Evolutionary conservation across 2,113 vertebrate species (phyloP).

Genomic region (Ammospiza nelsoni): DNA sequence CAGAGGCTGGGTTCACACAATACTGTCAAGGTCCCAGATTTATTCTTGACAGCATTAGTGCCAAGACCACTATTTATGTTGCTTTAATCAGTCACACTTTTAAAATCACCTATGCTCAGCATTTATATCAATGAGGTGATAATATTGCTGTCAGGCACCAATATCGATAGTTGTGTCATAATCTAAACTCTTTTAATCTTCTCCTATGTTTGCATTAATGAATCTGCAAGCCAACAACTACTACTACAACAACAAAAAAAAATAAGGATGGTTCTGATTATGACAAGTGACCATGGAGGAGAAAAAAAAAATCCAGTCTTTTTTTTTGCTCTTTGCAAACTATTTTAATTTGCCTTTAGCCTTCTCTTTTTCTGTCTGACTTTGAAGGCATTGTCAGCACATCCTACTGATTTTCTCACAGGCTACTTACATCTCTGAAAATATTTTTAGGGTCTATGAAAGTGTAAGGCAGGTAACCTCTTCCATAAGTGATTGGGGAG

Average conservation of each 20-base stretch:
- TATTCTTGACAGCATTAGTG: constrained; percentile 60
- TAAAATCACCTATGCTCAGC: constrained; percentile 32
- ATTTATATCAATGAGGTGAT: constrained; percentile 20
- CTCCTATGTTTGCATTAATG: constrained; percentile 49
- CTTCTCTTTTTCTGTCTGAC: neutral
- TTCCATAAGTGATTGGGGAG: constrained; percentile 13
- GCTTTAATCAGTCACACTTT: constrained; percentile 1
- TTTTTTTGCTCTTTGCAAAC: neutral
- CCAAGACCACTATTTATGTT: constrained; percentile 62
- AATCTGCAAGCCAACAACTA: constrained; percentile 15
- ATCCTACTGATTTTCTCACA: constrained; percentile 39
- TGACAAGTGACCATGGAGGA: neutral
- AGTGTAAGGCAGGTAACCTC: constrained; percentile 40
- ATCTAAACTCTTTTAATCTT: constrained; percentile 16
- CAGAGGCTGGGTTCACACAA: constrained; percentile 18
- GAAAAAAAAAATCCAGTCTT: neutral
- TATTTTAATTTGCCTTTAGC: constrained; percentile 18
- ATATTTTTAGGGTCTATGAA: constrained; percentile 60
- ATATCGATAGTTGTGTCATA: constrained; percentile 46
- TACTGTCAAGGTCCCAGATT: constrained; percentile 57
- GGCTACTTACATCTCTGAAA: constrained; percentile 50
- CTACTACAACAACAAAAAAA: neutral
- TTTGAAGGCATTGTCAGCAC: constrained; percentile 26
- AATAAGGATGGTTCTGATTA: neutral
- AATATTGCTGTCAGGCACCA: constrained; percentile 37